Base-by-base conservation (phyloP, 2,888 invertebrate species). In the Zygothrica quintamaculata region DNA sequence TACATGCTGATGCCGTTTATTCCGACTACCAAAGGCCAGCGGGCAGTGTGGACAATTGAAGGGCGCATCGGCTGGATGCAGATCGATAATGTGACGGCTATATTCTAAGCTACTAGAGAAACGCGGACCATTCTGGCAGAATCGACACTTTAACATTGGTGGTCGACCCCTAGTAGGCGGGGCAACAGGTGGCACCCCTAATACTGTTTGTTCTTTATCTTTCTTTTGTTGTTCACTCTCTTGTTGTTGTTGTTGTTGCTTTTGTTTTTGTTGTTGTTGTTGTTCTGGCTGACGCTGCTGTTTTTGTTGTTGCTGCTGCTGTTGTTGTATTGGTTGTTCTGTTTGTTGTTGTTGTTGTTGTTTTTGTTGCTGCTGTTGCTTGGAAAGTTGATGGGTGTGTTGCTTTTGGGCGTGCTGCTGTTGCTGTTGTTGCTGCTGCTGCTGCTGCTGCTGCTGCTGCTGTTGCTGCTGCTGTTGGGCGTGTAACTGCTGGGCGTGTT, bases 81-180 rank as follows among this genome's bases (percentile, higher is more conserved):
- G 75, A 22, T 81, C 88, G 22, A 89, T 89, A 25, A 89, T 89
- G 42, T 89, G 89, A n/a, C 77, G 82, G 51, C 89, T 89, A 50
- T 89, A 89, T 18, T 89, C 89, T 9, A 87, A 52, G 56, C 84
- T 88, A 51, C 66, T 89, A 13, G 78, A 84, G 71, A 89, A 89
- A 22, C 89, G 88, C 7, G 89, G 88, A 1, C 89, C 89, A 40
- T 88, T 89, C 29, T 89, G 89, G 34, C 89, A 89, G 65, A 87
- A 89, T 39, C 89, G 89, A 34, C 89, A 89, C 36, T 84, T 78
- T 0, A 89, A 64, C 22, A 77, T 67, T 3, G 87, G 71, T n/a
- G 71, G 62, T 1, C 87, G 64, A 18, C 82, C 44, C 0, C 62
- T 48, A 1, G 51, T 18, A 3, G 53, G 47, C 11, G 39, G 18